Evolutionary conservation across 2,888 invertebrate genomes (phyloP), one percentile per base, ranked within the genome.

Genomic region (Blastobasis lacticolella): DNA sequence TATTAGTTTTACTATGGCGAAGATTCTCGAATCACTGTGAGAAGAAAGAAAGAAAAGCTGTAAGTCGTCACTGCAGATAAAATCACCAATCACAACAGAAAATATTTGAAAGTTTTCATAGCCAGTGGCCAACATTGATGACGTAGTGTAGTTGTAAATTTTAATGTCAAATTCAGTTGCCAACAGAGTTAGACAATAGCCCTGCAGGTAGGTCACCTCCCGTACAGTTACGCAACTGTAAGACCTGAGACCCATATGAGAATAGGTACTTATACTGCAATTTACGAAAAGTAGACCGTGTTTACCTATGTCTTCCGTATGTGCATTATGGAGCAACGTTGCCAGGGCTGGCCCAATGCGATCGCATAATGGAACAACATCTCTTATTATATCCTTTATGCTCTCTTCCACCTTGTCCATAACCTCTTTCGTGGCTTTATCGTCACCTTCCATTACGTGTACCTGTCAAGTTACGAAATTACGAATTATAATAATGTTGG

Each of bases 341-440:
- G 85, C 85, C 0, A 87, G 56, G 0, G 79, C 75, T 0, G 83
- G 82, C 0, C 78, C 85, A 4, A 87, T 55, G 0, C 85, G 73
- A 5, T 65, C 58, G 10, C 64, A 59, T 7, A 87, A 58, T 0
- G 71, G 67, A 37, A 70, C 58, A 0, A 59, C 9, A 42, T 58
- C 0, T 0, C 67, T 77, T 0, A 80, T 55, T 1, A 86, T 64
- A 4, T 66, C 71, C 38, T 68, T 74, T 5, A 87, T 59, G 1
- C 83, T 80, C 0, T 48, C 63, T 56, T 87, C 86, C 5, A 87
- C 59, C 0, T 71, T 60, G 6, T 69, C 67, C 71, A 84, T 70
- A 6, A 74, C 67, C 46, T 68, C 59, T 6, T 69, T 64, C 0
- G 68, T 57, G 7, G 67, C 57, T 1, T 57, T 45, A 6, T 63